Percentiles rank a stretch among this genome's conserved stretches.
Evolutionary conservation across 1,140 invertebrate genomes (phyloP).

Genomic region (Vanessa tameamea): DNA sequence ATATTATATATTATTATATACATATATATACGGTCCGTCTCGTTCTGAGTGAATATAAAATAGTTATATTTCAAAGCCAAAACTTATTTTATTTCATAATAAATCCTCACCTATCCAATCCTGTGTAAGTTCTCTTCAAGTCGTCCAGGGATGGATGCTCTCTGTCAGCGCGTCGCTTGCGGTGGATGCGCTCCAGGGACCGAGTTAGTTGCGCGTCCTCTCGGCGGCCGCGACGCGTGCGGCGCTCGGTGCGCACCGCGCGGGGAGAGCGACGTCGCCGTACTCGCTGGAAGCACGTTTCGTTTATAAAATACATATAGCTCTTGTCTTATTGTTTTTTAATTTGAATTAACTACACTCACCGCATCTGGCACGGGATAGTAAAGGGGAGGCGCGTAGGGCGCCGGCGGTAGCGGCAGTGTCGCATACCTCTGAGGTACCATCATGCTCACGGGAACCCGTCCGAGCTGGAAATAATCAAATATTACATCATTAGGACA

Average conservation of each 20-base stretch:
- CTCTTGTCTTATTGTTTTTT: background rate
- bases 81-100: background rate
- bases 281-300: conserved; percentile 45
- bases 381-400: conserved; percentile 55
- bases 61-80: no score
- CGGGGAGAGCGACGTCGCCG: conserved; percentile 56
- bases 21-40: no score
- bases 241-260: conserved; percentile 28
- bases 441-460: conserved; percentile 61
- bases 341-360: conserved; percentile 28
- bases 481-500: background rate
- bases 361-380: conserved; percentile 66
- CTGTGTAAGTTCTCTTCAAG: conserved; percentile 83
- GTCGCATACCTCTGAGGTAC: conserved; percentile 69
- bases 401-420: conserved; percentile 62
- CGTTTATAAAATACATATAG: no score
- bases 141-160: conserved; percentile 74
- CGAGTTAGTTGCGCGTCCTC: conserved; percentile 64
- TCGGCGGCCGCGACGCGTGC: conserved; percentile 41
- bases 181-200: conserved; percentile 76
- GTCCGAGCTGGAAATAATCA: conserved; percentile 61
- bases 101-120: conserved; percentile 77
- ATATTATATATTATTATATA: background rate
- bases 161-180: conserved; percentile 63
- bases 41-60: no score